Base-by-base conservation (phyloP, 2,888 invertebrate species). In the Coelopa pilipes region DNA sequence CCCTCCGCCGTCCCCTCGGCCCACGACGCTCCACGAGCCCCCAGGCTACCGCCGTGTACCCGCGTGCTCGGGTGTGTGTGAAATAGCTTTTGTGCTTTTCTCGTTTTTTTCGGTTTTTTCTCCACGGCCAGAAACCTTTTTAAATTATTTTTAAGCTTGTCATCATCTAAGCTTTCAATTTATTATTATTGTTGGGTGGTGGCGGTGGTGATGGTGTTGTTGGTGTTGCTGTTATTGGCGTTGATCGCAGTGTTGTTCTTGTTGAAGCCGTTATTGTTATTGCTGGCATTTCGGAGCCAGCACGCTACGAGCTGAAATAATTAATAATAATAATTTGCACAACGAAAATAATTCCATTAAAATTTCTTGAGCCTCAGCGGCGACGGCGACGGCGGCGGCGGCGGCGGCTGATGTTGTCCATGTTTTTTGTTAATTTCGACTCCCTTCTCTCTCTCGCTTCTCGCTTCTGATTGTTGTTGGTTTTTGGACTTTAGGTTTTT, bases 321-420 rank as follows among this genome's bases (percentile, higher is more conserved):
- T 50, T 50, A 67, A 67, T 24, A 47, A 47, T 65, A 65, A 65
- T 47, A 65, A 65, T 65, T 13, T 59, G 57, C 57, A 21, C 57
- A 5, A 53, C 49, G 53, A 50, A 50, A 53, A 67, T 21, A 67
- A 24, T 67, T 53, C 53, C 24, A 34, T 53, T 67, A 49, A 67
- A 67, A 67, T 15, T 24, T 49, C n/a, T 47, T 34, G 34, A 34
- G 34, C 34, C 34, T 34, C 34, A 34, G 34, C 34, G 4, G 34
- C n/a, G 34, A 46, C 46, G 46, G 63, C 17, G 12, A 1, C 46
- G n/a, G n/a, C n/a, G n/a, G n/a, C n/a, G 12, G 34, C n/a, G 34
- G 63, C 46, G 46, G 63, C 17, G 12, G 9, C 46, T 63, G 46
- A 45, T 45, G 15, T 63, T 63, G 34, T 15, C 0, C 12, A 21